These are phyloP conservation scores for Agapornis canus DNA, from an alignment of 2,797 vertebrate species.

Conservation along the genomic window DNA sequence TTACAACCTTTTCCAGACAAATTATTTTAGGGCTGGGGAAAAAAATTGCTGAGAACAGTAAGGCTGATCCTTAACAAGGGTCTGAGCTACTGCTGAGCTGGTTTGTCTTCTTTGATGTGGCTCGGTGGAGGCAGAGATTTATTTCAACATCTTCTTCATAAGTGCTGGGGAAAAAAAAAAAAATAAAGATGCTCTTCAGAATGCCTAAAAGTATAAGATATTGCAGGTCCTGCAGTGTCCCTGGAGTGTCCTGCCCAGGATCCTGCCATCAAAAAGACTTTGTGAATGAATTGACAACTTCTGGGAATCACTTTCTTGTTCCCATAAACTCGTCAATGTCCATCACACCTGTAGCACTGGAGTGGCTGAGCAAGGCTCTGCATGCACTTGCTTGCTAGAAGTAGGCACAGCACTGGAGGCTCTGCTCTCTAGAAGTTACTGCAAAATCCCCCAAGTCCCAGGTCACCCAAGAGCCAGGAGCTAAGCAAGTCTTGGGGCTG, in stretches of 20 bases:
- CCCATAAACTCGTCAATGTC: not conserved
- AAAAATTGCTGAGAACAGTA: not conserved
- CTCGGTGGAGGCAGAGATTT: not conserved
- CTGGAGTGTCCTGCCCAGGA: not conserved
- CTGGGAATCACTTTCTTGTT: not conserved
- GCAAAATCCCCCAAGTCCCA: too few relatives aligned
- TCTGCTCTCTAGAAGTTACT: not conserved
- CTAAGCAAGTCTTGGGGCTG: not conserved
- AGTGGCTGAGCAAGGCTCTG: not conserved
- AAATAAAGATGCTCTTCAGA: not conserved
- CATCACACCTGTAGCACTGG: fast-evolving
- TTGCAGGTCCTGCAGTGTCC: not conserved
- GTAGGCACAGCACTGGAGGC: not conserved
- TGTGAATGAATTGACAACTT: not conserved
- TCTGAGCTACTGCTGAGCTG: not conserved
- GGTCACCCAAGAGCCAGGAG: not conserved
- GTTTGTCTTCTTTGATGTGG: not conserved
- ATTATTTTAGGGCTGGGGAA: not conserved
- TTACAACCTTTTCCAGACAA: not conserved
- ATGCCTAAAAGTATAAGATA: not conserved
- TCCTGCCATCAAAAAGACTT: not conserved
- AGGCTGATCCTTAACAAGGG: not conserved
- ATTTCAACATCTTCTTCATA: not conserved
- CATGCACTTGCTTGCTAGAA: not conserved
- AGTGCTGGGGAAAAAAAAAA: too few relatives aligned